These are phyloP conservation scores for Periophthalmus magnuspinnatus DNA, from an alignment of 2,797 vertebrate genomes.

Conservation along the genomic window DNA sequence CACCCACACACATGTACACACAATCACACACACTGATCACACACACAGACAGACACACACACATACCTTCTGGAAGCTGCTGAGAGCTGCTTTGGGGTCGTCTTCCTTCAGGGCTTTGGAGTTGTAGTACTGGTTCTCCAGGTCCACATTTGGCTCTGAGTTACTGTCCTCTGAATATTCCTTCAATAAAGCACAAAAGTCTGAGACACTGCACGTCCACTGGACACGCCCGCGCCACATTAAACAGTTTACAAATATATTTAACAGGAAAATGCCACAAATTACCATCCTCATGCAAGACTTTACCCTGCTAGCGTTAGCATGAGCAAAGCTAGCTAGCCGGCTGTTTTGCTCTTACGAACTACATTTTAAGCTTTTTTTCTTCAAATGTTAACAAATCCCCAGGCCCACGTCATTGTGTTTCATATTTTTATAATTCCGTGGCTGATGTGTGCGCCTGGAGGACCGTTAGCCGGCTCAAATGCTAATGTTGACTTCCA, in stretches of 20 bases:
- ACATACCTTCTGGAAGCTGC: conserved; percentile 95
- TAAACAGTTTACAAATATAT: conserved; percentile 10
- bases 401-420: not conserved
- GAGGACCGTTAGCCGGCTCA: conserved; percentile 14
- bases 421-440: not conserved
- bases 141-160: conserved; percentile 91
- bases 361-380: not conserved
- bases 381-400: not conserved
- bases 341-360: not conserved
- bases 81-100: conserved; percentile 89
- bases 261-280: not conserved
- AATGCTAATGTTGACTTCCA: conserved; percentile 34
- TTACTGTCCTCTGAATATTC: conserved; percentile 94
- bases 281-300: conserved; percentile 29
- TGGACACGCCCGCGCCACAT: not conserved
- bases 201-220: not conserved
- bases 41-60: too few species aligned
- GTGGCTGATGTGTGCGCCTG: not conserved
- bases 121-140: conserved; percentile 96
- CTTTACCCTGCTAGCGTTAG: conserved; percentile 48
- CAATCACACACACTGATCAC: too few species aligned
- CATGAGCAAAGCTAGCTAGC: conserved; percentile 28
- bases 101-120: conserved; percentile 94
- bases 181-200: conserved; percentile 55
- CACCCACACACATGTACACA: too few species aligned